Conservation (phyloP, 2,888 invertebrate species). For the Drosophila atroscutellata region DNA sequence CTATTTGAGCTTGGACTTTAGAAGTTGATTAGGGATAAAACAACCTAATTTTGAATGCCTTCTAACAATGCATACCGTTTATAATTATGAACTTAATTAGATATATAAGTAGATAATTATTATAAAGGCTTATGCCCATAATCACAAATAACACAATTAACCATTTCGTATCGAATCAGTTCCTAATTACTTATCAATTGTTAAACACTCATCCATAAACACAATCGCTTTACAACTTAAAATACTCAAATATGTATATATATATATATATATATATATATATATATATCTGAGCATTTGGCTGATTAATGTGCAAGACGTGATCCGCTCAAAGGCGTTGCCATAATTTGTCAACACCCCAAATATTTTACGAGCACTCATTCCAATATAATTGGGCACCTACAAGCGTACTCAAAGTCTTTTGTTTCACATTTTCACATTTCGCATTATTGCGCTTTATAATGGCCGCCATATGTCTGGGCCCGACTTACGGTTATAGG, state of each 20-base stretch:
- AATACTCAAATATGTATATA: background rate
- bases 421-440: slow-evolving; percentile 54
- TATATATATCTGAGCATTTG: background rate
- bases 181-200: background rate
- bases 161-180: background rate
- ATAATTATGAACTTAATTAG: background rate
- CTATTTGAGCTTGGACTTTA: background rate
- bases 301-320: slow-evolving; percentile 64
- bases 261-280: background rate
- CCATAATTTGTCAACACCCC: slow-evolving; percentile 83
- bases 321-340: slow-evolving; percentile 74
- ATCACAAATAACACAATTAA: background rate
- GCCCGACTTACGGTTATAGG: slow-evolving; percentile 45
- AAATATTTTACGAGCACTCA: slow-evolving; percentile 80
- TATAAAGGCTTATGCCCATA: fast-evolving
- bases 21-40: background rate
- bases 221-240: background rate
- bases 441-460: slow-evolving; percentile 74
- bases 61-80: background rate
- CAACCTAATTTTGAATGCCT: background rate
- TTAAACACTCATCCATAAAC: background rate
- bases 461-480: slow-evolving; percentile 71
- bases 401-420: slow-evolving; percentile 37
- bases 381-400: slow-evolving; percentile 77
- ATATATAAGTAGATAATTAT: background rate